Evolutionary conservation across 2,888 invertebrate species (phyloP).

Genomic region (Pseudococcus viburni): DNA sequence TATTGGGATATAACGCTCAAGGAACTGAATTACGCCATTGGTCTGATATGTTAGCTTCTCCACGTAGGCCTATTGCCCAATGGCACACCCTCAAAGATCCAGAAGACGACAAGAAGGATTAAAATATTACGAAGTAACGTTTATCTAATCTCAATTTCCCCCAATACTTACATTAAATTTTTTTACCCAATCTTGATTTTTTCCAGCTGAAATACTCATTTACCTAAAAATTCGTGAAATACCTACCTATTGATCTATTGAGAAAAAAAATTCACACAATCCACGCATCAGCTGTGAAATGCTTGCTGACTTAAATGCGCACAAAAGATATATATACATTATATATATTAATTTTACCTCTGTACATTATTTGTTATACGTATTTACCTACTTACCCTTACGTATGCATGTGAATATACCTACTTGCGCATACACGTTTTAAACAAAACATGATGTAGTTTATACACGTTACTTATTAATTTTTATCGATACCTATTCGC

Average conservation of each 20-base stretch:
- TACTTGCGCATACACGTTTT: conserved; percentile 32
- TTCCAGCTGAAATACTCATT: conserved; percentile 42
- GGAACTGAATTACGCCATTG: conserved; percentile 99
- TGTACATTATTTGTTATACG: conserved; percentile 58
- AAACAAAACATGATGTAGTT: conserved; percentile 32
- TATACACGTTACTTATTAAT: conserved; percentile 60
- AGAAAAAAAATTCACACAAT: conserved; percentile 45
- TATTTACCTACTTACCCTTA: neutral
- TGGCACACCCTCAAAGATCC: conserved; percentile 99
- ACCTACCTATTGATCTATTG: neutral
- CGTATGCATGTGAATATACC: conserved; percentile 49
- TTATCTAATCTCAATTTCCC: neutral
- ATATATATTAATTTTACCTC: conserved; percentile 24
- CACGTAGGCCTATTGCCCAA: conserved; percentile 98
- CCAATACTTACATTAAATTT: neutral
- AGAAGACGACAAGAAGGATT: conserved; percentile 87
- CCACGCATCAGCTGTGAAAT: conserved; percentile 62
- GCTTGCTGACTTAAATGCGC: conserved; percentile 63
- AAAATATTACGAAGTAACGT: conserved; percentile 64
- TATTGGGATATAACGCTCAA: conserved; percentile 96
- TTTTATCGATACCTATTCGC: conserved; percentile 47
- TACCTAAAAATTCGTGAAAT: conserved; percentile 23
- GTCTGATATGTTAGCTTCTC: conserved; percentile 99
- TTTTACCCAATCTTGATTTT: neutral
- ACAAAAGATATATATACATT: conserved; percentile 47